phyloP scores from a whole-genome alignment of 2,888 invertebrate genomes.

The Apotomis capreana region DNA sequence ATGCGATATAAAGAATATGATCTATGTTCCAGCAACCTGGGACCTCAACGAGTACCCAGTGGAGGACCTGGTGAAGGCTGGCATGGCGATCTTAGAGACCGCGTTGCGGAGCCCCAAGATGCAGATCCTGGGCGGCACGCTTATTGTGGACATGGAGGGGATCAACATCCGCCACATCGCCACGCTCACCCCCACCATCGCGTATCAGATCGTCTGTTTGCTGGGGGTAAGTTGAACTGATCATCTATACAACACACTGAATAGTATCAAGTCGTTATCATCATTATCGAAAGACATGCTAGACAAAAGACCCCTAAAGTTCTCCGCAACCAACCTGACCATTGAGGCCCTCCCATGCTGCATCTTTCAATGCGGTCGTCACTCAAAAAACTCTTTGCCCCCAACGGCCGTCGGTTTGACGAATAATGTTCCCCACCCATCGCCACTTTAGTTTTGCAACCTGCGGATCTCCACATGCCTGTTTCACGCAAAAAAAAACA shows the following conservation, averaged over 20 bases:
- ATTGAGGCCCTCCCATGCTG: too few species aligned
- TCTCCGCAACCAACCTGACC: too few species aligned
- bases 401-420: too few species aligned
- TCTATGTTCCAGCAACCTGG: slow-evolving; percentile 62
- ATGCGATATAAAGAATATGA: background rate
- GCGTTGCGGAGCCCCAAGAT: slow-evolving; percentile 69
- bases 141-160: slow-evolving; percentile 69
- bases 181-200: slow-evolving; percentile 68
- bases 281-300: too few species aligned
- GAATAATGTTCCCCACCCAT: too few species aligned
- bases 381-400: too few species aligned
- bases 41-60: slow-evolving; percentile 69
- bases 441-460: too few species aligned
- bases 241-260: background rate
- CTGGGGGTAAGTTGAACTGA: slow-evolving; percentile 62
- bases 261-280: too few species aligned
- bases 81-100: slow-evolving; percentile 65
- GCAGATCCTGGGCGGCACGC: slow-evolving; percentile 67
- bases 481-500: too few species aligned
- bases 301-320: too few species aligned
- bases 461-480: too few species aligned
- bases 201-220: slow-evolving; percentile 71
- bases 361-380: too few species aligned
- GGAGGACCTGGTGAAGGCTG: slow-evolving; percentile 66
- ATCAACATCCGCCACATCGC: slow-evolving; percentile 65